Evolutionary conservation across 2,113 vertebrate species (phyloP).

Genomic region (Erythrolamprus reginae): DNA sequence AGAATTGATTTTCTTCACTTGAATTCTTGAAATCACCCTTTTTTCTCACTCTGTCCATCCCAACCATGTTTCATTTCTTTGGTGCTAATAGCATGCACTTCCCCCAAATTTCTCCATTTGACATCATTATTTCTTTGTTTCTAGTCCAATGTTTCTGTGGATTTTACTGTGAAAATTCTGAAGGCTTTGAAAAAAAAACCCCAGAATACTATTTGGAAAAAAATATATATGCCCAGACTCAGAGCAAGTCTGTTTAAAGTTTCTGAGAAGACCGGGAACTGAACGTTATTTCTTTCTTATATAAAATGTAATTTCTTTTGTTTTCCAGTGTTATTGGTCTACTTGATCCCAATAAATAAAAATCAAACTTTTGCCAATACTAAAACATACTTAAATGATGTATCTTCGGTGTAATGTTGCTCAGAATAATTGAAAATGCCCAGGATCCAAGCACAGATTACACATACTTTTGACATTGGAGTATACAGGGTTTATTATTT

Average conservation of each 20-base stretch:
- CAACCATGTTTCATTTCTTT: background rate
- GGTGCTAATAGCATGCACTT: background rate
- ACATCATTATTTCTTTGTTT: background rate
- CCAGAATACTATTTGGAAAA: background rate
- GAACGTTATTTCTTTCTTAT: background rate
- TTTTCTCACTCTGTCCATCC: background rate
- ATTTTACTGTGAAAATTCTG: background rate
- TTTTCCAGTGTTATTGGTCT: background rate
- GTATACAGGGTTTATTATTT: background rate
- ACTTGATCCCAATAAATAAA: background rate
- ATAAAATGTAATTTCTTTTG: background rate
- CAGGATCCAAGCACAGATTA: background rate
- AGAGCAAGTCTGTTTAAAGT: background rate
- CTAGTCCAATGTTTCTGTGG: background rate
- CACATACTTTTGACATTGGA: background rate
- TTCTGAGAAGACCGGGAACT: background rate
- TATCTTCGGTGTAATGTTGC: background rate
- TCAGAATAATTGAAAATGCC: background rate
- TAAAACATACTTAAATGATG: background rate
- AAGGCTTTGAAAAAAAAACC: background rate
- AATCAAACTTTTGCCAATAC: background rate
- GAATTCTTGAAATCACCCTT: background rate
- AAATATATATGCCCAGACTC: background rate
- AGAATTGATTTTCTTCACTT: background rate
- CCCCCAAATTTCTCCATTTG: background rate